Percentiles rank a stretch among this genome's conserved stretches.
These are phyloP conservation scores for Lepidocolaptes lacrymiger DNA, from an alignment of 2,797 vertebrate genomes.

Conservation along the genomic window DNA sequence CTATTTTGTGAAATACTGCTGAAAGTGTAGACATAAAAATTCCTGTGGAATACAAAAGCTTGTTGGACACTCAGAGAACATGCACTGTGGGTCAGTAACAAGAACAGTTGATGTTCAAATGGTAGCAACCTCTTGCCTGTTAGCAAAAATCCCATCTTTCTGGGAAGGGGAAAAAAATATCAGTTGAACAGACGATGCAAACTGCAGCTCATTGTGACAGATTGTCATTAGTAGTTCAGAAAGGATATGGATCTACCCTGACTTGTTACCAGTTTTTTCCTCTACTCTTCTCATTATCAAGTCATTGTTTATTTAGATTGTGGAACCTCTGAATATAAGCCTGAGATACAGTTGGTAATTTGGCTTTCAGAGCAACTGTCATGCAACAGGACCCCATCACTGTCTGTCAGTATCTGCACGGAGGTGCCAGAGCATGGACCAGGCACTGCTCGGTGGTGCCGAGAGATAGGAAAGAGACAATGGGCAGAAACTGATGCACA, in stretches of 20 bases:
- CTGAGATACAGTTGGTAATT: background rate
- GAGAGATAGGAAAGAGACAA: accelerated
- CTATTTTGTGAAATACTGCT: background rate
- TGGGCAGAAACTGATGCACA: accelerated
- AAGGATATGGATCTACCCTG: background rate
- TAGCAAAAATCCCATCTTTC: background rate
- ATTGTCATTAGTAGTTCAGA: background rate
- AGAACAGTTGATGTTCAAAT: background rate
- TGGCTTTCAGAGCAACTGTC: background rate
- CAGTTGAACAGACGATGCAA: background rate
- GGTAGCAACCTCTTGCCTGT: accelerated
- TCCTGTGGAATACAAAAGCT: background rate
- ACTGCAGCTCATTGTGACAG: background rate
- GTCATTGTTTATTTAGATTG: background rate
- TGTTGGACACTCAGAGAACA: background rate
- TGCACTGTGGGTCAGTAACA: background rate
- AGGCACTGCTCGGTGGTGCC: accelerated
- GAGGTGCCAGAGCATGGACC: background rate
- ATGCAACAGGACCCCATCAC: background rate
- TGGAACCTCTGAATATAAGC: background rate
- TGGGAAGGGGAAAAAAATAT: background rate
- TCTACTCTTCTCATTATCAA: background rate
- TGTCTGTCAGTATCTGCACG: background rate
- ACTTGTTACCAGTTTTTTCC: background rate
- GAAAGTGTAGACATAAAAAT: background rate